Conservation (phyloP, 2,888 invertebrate species). For the Apomyelois bistriatella region DNA sequence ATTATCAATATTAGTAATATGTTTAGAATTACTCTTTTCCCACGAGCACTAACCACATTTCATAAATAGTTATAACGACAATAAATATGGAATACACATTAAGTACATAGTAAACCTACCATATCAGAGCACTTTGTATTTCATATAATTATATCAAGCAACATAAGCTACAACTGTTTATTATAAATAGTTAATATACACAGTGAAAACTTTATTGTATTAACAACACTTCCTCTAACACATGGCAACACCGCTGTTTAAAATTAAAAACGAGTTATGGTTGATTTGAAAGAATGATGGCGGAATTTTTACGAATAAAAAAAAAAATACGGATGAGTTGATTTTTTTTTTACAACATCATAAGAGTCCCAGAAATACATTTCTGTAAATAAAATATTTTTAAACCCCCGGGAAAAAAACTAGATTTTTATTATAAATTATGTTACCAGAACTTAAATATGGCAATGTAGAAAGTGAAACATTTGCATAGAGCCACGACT, state of each 20-base stretch:
- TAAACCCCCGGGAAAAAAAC: no score
- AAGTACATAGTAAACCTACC: slow-evolving; percentile 66
- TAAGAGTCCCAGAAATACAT: no score
- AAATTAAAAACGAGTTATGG: slow-evolving; percentile 6
- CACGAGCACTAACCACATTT: slow-evolving; percentile 26
- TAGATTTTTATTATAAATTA: no score
- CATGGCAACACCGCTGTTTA: slow-evolving; percentile 37
- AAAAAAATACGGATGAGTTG: no score
- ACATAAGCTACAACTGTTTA: slow-evolving; percentile 33
- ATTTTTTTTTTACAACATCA: no score
- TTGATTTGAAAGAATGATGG: slow-evolving; percentile 12
- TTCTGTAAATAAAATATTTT: no score
- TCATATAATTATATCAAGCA: slow-evolving; percentile 41
- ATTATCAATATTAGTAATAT: no score
- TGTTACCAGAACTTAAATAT: no score
- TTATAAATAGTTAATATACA: slow-evolving; percentile 36
- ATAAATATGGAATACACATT: slow-evolving; percentile 59
- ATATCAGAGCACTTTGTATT: slow-evolving; percentile 57
- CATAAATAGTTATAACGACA: slow-evolving; percentile 31
- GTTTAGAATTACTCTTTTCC: no score
- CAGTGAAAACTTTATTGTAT: slow-evolving; percentile 43
- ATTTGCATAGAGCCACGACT: no score
- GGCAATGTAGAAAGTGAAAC: no score
- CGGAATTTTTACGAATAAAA: no score
- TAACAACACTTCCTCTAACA: slow-evolving; percentile 36